phyloP scores from a whole-genome alignment of 2,888 invertebrate genomes.

The Plutella xylostella region DNA sequence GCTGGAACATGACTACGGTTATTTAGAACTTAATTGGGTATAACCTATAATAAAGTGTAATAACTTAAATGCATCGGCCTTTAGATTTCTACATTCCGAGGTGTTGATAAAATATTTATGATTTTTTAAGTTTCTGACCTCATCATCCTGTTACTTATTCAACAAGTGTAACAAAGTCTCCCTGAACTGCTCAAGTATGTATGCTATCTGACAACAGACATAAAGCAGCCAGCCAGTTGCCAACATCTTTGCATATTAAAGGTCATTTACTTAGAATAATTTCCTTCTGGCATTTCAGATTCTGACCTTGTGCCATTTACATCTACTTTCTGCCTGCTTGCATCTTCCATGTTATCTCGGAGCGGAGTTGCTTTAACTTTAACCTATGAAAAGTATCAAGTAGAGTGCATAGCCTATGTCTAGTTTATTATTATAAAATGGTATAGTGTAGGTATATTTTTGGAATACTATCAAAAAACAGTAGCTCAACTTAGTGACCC shows the following conservation, averaged over 20 bases:
- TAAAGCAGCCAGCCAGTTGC: slow-evolving; percentile 18
- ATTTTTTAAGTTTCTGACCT: neutral
- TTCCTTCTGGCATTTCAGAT: neutral
- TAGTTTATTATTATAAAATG: no score
- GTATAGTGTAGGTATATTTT: no score
- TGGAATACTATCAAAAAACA: no score
- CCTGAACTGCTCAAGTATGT: slow-evolving; percentile 11
- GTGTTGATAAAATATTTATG: neutral
- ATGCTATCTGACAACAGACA: slow-evolving; percentile 20
- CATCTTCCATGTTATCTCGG: no score
- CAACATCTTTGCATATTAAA: slow-evolving; percentile 1
- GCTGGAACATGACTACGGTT: neutral
- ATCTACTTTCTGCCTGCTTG: neutral
- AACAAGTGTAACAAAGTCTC: slow-evolving; percentile 13
- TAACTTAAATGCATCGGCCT: neutral
- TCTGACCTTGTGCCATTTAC: neutral
- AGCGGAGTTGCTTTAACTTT: no score
- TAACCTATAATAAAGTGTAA: neutral
- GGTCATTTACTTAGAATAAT: slow-evolving; percentile 3
- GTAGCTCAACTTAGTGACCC: no score
- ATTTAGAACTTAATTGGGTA: neutral
- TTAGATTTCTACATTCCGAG: neutral
- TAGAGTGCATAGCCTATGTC: no score
- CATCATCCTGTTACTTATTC: slow-evolving; percentile 16
- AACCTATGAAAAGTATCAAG: no score